phyloP scores from a whole-genome alignment of 2,797 vertebrate species.

The Hypotaenidia philippensis region DNA sequence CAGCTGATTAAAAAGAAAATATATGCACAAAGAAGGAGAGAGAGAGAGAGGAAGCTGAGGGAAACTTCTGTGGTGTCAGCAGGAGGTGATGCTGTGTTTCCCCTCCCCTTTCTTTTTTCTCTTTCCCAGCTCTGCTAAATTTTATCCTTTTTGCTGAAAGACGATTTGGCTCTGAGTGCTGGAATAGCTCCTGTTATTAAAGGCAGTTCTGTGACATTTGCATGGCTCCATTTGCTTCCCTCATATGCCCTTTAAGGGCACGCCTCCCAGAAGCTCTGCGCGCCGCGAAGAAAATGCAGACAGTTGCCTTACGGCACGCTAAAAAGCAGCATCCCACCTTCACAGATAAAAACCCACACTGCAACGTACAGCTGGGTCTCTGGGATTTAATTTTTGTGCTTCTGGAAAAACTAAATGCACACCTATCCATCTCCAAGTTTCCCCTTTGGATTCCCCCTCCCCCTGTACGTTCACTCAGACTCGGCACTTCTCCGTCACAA shows the following conservation, averaged over 20 bases:
- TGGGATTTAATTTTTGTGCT: background rate
- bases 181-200: constrained; percentile 9
- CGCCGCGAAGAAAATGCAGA: accelerated
- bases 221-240: constrained; percentile 6
- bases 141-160: constrained; percentile 60
- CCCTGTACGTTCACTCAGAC: background rate
- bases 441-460: background rate
- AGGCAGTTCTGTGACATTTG: constrained; percentile 45
- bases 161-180: constrained; percentile 9
- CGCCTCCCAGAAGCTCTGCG: background rate
- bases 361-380: background rate
- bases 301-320: background rate
- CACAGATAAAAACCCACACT: background rate
- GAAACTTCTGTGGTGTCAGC: constrained; percentile 57
- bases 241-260: background rate
- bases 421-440: background rate
- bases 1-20: constrained; percentile 59
- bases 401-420: background rate
- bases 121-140: constrained; percentile 44
- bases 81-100: constrained; percentile 62
- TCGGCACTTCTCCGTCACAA: background rate
- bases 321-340: background rate
- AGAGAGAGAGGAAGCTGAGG: constrained; percentile 18
- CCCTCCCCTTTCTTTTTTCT: constrained; percentile 53
- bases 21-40: constrained; percentile 18